Evolutionary conservation across 2,888 invertebrate genomes (phyloP).

Genomic region (Bombyx huttoni): DNA sequence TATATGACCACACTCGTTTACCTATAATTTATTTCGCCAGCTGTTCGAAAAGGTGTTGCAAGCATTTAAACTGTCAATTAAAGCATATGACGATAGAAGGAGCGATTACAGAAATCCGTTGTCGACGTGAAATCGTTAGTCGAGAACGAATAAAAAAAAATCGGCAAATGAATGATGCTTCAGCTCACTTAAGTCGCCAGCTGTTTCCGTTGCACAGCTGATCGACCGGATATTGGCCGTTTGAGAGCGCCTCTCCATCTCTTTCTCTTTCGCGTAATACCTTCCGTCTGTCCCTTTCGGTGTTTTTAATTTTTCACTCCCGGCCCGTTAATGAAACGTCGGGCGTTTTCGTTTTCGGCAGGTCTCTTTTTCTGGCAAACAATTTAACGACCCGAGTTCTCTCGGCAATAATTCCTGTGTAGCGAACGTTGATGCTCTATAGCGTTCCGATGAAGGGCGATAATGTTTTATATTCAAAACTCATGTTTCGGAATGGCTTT

Average conservation of each 20-base stretch:
- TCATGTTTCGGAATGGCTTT: no score
- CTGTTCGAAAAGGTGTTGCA: conserved; percentile 17
- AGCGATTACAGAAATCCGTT: no score
- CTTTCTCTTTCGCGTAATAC: conserved; percentile 24
- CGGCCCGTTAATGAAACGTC: conserved; percentile 36
- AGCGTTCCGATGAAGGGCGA: no score
- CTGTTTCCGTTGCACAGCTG: conserved; percentile 68
- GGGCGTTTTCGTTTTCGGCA: no score
- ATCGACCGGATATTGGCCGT: conserved; percentile 69
- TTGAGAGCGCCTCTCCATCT: conserved; percentile 29
- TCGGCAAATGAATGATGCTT: conserved; percentile 41
- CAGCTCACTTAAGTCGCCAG: conserved; percentile 50
- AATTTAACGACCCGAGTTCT: background rate
- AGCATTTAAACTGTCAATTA: conserved; percentile 24
- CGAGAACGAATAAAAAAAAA: conserved; percentile 58
- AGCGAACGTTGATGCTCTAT: no score
- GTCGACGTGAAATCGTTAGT: conserved; percentile 43
- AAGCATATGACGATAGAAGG: conserved; percentile 27
- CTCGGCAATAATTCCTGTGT: no score
- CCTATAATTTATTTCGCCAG: background rate
- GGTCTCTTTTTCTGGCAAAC: conserved; percentile 9
- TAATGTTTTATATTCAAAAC: no score
- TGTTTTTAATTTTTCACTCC: conserved; percentile 45
- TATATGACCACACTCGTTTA: no score
- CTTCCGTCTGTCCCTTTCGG: conserved; percentile 21